phyloP scores from a whole-genome alignment of 2,888 invertebrate genomes.

The Parnassius mnemosyne region DNA sequence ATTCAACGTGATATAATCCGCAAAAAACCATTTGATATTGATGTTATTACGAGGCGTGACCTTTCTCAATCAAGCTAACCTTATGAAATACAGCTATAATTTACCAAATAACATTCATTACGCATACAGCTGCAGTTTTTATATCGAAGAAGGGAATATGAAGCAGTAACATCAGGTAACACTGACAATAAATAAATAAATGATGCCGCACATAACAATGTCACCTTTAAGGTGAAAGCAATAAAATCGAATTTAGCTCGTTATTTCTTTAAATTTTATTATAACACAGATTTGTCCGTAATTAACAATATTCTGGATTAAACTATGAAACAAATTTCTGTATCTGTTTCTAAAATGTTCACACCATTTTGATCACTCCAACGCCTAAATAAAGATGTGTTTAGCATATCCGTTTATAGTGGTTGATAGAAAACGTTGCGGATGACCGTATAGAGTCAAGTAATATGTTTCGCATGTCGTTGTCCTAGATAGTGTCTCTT shows the following conservation, averaged over 20 bases:
- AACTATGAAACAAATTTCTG: slow-evolving; percentile 10
- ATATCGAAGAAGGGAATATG: no score
- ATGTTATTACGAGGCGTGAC: no score
- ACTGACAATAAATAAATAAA: no score
- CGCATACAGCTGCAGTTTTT: no score
- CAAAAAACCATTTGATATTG: no score
- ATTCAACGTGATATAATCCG: no score
- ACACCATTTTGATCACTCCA: slow-evolving; percentile 7
- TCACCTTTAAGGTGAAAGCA: background rate
- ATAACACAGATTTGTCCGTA: background rate
- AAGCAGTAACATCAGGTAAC: no score
- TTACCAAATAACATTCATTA: no score
- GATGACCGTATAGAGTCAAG: slow-evolving; percentile 27
- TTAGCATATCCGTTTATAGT: slow-evolving; percentile 17
- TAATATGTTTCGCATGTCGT: slow-evolving; percentile 42
- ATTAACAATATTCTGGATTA: slow-evolving; percentile 8
- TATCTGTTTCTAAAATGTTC: slow-evolving; percentile 2
- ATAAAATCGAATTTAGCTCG: slow-evolving; percentile 5
- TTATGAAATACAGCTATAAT: no score
- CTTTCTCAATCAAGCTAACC: no score
- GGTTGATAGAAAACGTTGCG: slow-evolving; percentile 16
- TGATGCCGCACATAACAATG: background rate
- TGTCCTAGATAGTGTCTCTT: slow-evolving; percentile 51
- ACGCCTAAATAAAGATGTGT: slow-evolving; percentile 4
- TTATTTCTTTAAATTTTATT: background rate